Evolutionary conservation across 2,888 invertebrate species (phyloP).

Genomic region (Sialis fuliginosa): DNA sequence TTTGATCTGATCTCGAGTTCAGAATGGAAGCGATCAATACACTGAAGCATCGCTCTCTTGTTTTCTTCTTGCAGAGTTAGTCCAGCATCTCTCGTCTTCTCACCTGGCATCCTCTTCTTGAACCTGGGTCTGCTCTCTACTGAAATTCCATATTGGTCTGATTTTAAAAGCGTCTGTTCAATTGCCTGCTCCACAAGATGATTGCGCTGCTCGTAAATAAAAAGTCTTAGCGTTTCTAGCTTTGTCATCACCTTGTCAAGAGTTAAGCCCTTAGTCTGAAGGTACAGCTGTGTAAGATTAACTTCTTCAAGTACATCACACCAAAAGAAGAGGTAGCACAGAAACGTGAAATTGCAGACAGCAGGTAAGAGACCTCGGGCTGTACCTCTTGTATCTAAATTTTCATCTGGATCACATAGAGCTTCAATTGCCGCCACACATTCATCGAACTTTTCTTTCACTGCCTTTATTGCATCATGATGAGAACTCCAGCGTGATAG

Average conservation of each 20-base stretch:
- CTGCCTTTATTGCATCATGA: slow-evolving; percentile 8
- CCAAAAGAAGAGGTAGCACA: slow-evolving; percentile 9
- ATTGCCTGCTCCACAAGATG: not conserved
- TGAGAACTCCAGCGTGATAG: slow-evolving; percentile 7
- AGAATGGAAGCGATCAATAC: slow-evolving; percentile 6
- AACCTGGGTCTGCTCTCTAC: slow-evolving; percentile 3
- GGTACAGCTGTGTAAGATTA: too few relatives aligned
- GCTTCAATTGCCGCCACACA: slow-evolving; percentile 7
- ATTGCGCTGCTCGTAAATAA: not conserved
- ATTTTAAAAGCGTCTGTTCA: not conserved
- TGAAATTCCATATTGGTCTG: not conserved
- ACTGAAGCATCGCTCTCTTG: slow-evolving; percentile 8
- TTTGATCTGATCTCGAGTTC: slow-evolving; percentile 5
- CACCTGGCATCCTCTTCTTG: slow-evolving; percentile 7
- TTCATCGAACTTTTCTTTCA: slow-evolving; percentile 7
- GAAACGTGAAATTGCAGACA: slow-evolving; percentile 9
- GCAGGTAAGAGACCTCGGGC: slow-evolving; percentile 8
- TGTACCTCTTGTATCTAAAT: slow-evolving; percentile 10
- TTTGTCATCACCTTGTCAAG: too few relatives aligned
- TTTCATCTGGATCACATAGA: slow-evolving; percentile 9
- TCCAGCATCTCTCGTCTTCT: slow-evolving; percentile 8
- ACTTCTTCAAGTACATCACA: too few relatives aligned
- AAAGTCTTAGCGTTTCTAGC: too few relatives aligned
- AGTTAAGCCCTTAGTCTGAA: too few relatives aligned
- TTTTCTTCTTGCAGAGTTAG: slow-evolving; percentile 5